Base-by-base conservation (phyloP, 2,797 vertebrate species). In the Darevskia mixta region DNA sequence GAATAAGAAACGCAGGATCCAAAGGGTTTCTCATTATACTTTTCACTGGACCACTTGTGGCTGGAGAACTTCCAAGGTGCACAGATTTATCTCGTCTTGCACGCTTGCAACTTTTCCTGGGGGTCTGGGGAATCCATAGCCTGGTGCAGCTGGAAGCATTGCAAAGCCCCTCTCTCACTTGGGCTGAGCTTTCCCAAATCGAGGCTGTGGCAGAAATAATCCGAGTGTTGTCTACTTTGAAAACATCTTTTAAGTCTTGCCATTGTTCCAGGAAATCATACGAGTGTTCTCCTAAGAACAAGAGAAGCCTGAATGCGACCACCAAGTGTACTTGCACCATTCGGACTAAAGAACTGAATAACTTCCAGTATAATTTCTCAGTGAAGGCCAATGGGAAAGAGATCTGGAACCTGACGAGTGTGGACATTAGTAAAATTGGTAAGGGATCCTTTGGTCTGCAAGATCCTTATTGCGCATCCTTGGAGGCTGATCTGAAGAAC, bases 371-470 rank as follows among this genome's bases (percentile, higher is more conserved):
- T n/a, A 0, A 7, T 35, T n/a, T 96, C 71, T 3, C 9, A 18
- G 73, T 96, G 0, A 85, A 87, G 18, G 67, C 78, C 86, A 92
- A 93, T 64, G 82, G 86, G 69, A 93, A 71, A 3, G 20, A 64
- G 61, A 1, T 0, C 3, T 91, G 92, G 94, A 93, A 90, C 85
- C 61, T 0, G 49, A 1, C 2, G 79, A 86, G 0, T 17, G 75
- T 94, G 72, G 79, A 6, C 0, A 90, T 91, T 76, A 84, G 78
- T 2, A 3, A 79, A 2, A 85, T 92, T 82, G 94, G 96, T 96
- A 93, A 96, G 95, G 76, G 72, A 3, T 29, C 83, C 18, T 84
- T 91, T 88, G 66, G 38, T 32, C 61, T 72, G 58, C 15, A 15
- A 9, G 13, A 18, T 10, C 8, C 43, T 29, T 43, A 38, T 25